A percentile compares a stretch with the other conserved stretches of the same genome.
These are phyloP conservation scores for Chlorops oryzae DNA, from an alignment of 1,140 invertebrate species.

Conservation along the genomic window DNA sequence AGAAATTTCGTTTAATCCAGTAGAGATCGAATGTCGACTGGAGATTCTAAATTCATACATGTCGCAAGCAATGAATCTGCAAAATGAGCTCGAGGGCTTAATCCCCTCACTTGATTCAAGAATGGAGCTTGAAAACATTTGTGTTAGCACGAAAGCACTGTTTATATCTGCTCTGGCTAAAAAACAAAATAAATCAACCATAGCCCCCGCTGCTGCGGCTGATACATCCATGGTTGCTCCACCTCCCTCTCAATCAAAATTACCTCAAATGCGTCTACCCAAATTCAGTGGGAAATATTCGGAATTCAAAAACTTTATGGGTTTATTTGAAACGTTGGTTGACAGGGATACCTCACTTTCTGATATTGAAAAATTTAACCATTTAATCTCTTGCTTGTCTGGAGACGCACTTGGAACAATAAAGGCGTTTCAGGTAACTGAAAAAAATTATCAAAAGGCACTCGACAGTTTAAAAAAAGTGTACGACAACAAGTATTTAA, in stretches of 20 bases:
- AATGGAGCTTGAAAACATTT: neutral
- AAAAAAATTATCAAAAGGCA: conserved; percentile 11
- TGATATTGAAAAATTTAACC: conserved; percentile 13
- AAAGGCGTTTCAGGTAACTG: conserved; percentile 7
- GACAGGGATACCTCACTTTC: conserved; percentile 1
- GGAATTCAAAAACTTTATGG: conserved; percentile 1
- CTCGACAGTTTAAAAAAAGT: conserved; percentile 10
- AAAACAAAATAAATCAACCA: neutral
- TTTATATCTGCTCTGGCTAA: neutral
- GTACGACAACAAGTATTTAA: conserved; percentile 11
- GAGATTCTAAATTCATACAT: conserved; percentile 4
- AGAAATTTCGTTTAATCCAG: conserved; percentile 1
- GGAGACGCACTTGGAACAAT: no score
- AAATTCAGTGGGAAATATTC: conserved; percentile 11
- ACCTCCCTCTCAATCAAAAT: conserved; percentile 1
- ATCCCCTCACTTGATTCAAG: neutral
- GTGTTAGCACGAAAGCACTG: neutral
- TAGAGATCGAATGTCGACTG: conserved; percentile 5
- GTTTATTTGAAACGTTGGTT: conserved; percentile 6
- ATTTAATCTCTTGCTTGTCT: no score
- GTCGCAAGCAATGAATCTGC: neutral
- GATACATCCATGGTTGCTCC: no score
- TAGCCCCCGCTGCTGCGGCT: neutral
- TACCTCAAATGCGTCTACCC: conserved; percentile 4
- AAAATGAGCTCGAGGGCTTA: neutral